Conservation (phyloP, 2,797 vertebrate genomes). For the Acrossocheilus wenchowensis region DNA sequence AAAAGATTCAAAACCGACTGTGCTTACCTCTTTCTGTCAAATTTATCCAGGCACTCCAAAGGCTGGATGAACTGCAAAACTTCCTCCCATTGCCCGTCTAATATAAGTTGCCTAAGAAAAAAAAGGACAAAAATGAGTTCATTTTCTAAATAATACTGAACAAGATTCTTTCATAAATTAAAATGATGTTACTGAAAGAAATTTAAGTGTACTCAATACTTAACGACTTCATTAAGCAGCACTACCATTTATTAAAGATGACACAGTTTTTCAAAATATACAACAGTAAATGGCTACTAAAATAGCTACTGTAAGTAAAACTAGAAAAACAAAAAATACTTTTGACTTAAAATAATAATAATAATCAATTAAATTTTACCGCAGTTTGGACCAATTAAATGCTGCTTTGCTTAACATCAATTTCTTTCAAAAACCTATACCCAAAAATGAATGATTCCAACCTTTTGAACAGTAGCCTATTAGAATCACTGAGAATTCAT, state of each 20-base stretch:
- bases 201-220: neutral
- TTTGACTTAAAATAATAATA: too few relatives aligned
- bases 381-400: too few relatives aligned
- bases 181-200: neutral
- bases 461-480: neutral
- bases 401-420: neutral
- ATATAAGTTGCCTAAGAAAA: slow-evolving; percentile 85
- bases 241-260: neutral
- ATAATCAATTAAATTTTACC: too few relatives aligned
- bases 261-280: neutral
- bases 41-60: slow-evolving; percentile 95
- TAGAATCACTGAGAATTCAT: too few relatives aligned
- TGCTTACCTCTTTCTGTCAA: slow-evolving; percentile 93
- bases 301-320: neutral
- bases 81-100: slow-evolving; percentile 98
- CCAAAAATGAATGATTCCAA: neutral
- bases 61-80: slow-evolving; percentile 98
- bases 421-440: neutral
- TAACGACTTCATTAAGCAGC: neutral
- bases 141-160: neutral
- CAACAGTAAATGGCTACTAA: neutral
- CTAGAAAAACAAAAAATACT: too few relatives aligned
- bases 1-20: neutral
- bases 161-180: neutral
- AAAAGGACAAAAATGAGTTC: neutral